Conservation (phyloP, 2,113 vertebrate genomes). For the Felis chaus region DNA sequence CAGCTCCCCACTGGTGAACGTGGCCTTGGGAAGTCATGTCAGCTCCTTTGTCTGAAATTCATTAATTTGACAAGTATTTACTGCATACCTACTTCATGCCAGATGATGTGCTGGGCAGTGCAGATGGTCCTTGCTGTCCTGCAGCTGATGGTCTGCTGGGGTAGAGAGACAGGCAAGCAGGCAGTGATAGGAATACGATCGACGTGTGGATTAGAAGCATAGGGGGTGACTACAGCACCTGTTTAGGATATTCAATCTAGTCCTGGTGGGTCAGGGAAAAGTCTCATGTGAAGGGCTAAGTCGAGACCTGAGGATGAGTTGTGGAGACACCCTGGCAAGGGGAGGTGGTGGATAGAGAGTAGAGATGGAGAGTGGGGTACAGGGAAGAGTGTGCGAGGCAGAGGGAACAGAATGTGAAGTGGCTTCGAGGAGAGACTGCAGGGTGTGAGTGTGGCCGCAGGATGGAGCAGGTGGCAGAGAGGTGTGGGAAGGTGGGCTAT, state of each 20-base stretch:
- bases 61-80: neutral
- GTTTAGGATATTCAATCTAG: neutral
- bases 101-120: neutral
- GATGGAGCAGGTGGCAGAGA: accelerated
- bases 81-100: neutral
- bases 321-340: neutral
- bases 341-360: neutral
- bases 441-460: neutral
- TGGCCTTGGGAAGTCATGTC: neutral
- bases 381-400: neutral
- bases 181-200: accelerated
- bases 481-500: neutral
- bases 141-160: neutral
- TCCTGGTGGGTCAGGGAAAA: neutral
- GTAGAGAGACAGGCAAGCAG: neutral
- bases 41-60: neutral
- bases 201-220: accelerated
- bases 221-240: neutral
- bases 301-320: neutral
- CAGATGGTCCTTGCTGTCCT: neutral
- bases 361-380: neutral
- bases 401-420: neutral
- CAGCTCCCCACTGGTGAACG: accelerated
- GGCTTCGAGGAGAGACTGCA: neutral
- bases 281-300: neutral